Evolutionary conservation across 2,113 vertebrate genomes (phyloP), one percentile per base, ranked within the genome.

Genomic region (Oryzias melastigma): DNA sequence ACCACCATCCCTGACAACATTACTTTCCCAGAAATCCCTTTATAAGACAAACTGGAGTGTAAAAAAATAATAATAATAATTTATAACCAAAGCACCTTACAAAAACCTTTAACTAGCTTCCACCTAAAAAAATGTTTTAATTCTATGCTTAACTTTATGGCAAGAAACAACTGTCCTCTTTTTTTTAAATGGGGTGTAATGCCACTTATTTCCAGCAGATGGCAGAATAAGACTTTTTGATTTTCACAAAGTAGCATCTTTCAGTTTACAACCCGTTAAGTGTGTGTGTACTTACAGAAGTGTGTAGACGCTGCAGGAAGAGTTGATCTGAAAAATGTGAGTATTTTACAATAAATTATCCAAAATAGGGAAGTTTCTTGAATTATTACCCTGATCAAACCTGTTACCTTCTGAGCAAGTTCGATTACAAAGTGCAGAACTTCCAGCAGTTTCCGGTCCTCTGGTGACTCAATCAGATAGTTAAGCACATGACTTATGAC

Each of bases 401-500:
- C 6, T 41, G n/a, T 66, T 82, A 90, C 90, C 88, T 58, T 4
- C 8, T 0, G 0, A 16, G 67, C 56, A 1, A 85, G 41, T 5
- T 5, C 1, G 4, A 63, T n/a, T 45, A 91, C 25, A 4, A 7
- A 5, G 1, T 22, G 0, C n/a, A 91, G 58, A 60, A 89, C 78
- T 6, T 73, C 47, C 0, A 3, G 17, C 24, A 91, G 40, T 5
- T 16, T 46, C 16, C 57, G 44, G 7, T 70, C 19, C 24, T n/a
- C 7, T 15, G 85, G 81, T 0, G 66, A 66, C 52, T 47, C 59
- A 1, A 71, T 15, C 18, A 91, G 66, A 71, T 81, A 83, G 65
- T 88, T 78, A 62, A 92, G 88, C 55, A 90, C 85, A 5, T 1
- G 2, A 46, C 76, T 14, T 65, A 92, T 80, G 1, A 92, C 17